phyloP scores from a whole-genome alignment of 2,888 invertebrate species.

The Leptinotarsa peninsularis region DNA sequence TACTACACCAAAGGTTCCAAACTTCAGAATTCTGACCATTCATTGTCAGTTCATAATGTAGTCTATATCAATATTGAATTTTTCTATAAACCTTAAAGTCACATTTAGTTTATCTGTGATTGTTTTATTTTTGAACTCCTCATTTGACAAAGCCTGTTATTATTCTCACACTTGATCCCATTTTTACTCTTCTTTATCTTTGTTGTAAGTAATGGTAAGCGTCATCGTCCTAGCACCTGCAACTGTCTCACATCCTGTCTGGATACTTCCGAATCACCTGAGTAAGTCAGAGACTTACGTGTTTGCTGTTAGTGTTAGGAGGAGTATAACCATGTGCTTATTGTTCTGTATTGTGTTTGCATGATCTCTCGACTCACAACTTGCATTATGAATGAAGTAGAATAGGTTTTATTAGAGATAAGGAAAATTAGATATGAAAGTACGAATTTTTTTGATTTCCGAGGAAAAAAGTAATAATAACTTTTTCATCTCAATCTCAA shows the following conservation, averaged over 20 bases:
- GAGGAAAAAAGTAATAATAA: too few species aligned
- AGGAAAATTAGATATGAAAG: too few species aligned
- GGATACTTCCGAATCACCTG: conserved; percentile 65
- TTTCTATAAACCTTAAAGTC: background rate
- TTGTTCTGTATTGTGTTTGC: background rate
- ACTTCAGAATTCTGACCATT: too few species aligned
- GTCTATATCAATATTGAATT: background rate
- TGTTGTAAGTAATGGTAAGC: conserved; percentile 61
- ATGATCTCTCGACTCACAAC: background rate
- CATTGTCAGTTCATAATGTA: too few species aligned
- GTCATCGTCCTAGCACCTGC: conserved; percentile 64
- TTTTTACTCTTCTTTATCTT: conserved; percentile 52
- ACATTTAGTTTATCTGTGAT: background rate
- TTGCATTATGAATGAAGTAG: background rate
- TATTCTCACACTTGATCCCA: conserved; percentile 18
- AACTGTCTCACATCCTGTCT: conserved; percentile 67
- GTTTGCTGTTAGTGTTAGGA: conserved; percentile 38
- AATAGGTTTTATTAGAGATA: background rate
- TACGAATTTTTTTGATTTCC: too few species aligned
- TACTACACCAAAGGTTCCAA: too few species aligned
- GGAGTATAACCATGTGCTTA: background rate
- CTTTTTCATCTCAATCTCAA: too few species aligned
- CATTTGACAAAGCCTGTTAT: background rate
- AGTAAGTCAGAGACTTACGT: conserved; percentile 63
- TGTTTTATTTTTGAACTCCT: background rate